A percentile compares a stretch with the other conserved stretches of the same genome.
Conservation (phyloP, 1,140 invertebrate species). For the Macrobrachium nipponense region DNA sequence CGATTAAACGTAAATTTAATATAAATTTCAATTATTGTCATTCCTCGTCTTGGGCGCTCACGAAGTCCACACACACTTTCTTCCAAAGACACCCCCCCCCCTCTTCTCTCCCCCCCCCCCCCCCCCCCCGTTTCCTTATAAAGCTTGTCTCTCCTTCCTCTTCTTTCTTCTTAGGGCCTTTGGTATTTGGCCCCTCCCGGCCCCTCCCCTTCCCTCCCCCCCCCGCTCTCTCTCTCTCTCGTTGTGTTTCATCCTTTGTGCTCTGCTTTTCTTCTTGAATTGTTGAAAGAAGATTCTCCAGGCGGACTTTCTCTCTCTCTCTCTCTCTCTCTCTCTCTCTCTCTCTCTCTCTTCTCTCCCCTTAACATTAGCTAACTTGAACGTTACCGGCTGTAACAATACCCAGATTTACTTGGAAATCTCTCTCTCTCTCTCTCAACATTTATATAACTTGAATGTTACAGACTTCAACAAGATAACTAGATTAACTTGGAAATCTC, state of each 20-base stretch:
- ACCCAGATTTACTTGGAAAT: not conserved
- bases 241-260: not conserved
- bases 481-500: too few species aligned
- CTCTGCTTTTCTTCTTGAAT: not conserved
- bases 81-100: not conserved
- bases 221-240: not conserved
- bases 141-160: not conserved
- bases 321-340: not conserved
- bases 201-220: not conserved
- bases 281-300: not conserved
- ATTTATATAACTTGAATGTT: too few species aligned
- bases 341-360: not conserved
- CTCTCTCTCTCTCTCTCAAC: too few species aligned
- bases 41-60: not conserved
- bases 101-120: too few species aligned
- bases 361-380: not conserved
- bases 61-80: not conserved
- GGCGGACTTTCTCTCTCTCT: not conserved
- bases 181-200: not conserved
- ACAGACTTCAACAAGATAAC: too few species aligned
- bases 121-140: not conserved
- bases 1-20: not conserved
- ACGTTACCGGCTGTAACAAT: not conserved
- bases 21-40: too few species aligned
- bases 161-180: not conserved